Conservation (phyloP, 2,797 vertebrate genomes). For the Chiropotes sagulatus region DNA sequence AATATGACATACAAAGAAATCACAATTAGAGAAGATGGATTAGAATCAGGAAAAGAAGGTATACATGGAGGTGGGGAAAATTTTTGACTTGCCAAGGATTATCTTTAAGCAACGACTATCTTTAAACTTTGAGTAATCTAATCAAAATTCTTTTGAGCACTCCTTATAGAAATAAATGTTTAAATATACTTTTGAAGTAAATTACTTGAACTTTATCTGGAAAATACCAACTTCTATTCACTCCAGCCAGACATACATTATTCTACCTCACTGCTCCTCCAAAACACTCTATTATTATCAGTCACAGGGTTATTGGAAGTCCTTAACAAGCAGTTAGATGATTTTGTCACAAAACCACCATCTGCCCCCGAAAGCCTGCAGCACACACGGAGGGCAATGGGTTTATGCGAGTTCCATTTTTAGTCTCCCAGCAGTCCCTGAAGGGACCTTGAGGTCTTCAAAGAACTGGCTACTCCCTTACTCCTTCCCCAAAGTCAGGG, state of each 20-base stretch:
- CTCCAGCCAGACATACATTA: conserved; percentile 20
- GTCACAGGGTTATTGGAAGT: not conserved
- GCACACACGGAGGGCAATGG: not conserved
- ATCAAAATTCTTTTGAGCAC: conserved; percentile 38
- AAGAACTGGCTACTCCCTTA: not conserved
- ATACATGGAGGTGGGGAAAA: not conserved
- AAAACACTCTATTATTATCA: not conserved
- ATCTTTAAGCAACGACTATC: conserved; percentile 29
- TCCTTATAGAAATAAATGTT: not conserved
- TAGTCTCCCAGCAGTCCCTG: not conserved
- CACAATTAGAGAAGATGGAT: not conserved
- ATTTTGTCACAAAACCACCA: not conserved
- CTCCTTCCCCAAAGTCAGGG: not conserved
- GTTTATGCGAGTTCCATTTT: not conserved
- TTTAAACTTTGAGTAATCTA: conserved; percentile 35
- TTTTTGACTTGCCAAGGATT: not conserved
- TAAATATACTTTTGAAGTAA: conserved; percentile 20
- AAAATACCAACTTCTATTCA: conserved; percentile 32
- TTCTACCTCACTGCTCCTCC: not conserved
- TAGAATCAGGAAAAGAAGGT: not conserved
- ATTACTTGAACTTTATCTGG: not conserved
- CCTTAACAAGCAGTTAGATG: not conserved
- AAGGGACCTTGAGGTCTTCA: not conserved
- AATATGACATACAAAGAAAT: not conserved
- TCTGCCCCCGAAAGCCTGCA: not conserved